Conservation (phyloP, 1,140 invertebrate genomes). For the Ceratina calcarata region DNA sequence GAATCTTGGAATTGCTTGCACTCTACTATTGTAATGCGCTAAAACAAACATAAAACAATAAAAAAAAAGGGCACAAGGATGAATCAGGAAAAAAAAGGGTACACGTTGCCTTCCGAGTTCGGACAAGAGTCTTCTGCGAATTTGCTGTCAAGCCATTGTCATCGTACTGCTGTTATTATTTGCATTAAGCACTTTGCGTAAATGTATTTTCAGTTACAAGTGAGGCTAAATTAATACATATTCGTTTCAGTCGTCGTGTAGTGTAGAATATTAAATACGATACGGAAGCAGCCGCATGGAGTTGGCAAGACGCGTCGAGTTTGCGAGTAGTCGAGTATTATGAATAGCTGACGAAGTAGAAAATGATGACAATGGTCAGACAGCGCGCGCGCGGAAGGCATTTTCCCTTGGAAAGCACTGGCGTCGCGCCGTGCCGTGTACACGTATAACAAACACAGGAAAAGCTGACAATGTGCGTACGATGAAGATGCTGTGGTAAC, state of each 20-base stretch:
- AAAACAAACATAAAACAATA: conserved; percentile 46
- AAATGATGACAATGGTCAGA: conserved; percentile 56
- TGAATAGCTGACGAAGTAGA: not conserved
- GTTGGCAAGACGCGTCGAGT: not conserved
- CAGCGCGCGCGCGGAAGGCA: not conserved
- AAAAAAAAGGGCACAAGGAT: conserved; percentile 55
- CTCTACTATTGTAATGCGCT: conserved; percentile 71
- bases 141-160: conserved; percentile 52
- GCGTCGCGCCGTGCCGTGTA: not conserved
- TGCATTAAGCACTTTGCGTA: not conserved
- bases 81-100: conserved; percentile 24
- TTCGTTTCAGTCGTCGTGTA: no score
- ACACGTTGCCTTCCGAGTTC: conserved; percentile 1
- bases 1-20: conserved; percentile 79
- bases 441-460: conserved; percentile 6
- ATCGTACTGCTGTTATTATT: conserved; percentile 8
- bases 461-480: conserved; percentile 22
- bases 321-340: no score
- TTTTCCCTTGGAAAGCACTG: conserved; percentile 7
- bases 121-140: conserved; percentile 16
- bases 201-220: no score
- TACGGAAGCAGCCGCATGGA: no score
- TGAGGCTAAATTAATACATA: no score
- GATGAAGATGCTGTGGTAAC: conserved; percentile 48
- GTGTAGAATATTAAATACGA: no score